Evolutionary conservation across 2,888 invertebrate species (phyloP).

Genomic region (Geophilus truncorum): DNA sequence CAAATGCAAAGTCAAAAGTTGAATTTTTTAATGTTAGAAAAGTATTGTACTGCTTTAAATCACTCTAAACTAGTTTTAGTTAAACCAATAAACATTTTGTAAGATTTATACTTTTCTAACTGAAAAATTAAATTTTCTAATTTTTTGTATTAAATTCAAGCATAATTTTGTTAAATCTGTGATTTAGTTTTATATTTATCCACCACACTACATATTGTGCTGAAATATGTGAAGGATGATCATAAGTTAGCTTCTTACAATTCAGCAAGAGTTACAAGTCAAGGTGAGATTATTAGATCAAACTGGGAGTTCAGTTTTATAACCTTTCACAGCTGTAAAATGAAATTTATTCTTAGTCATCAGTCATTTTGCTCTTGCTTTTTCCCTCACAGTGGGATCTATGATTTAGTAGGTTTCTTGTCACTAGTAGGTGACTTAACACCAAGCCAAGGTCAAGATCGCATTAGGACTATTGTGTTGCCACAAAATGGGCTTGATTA

Average conservation of each 20-base stretch:
- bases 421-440: not conserved
- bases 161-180: too few relatives aligned
- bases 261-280: not conserved
- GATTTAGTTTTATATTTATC: too few relatives aligned
- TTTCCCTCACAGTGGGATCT: not conserved
- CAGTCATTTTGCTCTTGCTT: not conserved
- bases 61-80: too few relatives aligned
- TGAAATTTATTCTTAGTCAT: not conserved
- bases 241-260: not conserved
- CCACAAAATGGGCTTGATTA: not conserved
- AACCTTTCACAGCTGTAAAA: conserved; percentile 4
- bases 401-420: not conserved
- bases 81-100: too few relatives aligned
- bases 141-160: too few relatives aligned
- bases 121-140: too few relatives aligned
- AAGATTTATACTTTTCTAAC: too few relatives aligned
- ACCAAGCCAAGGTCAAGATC: not conserved
- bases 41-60: too few relatives aligned
- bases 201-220: too few relatives aligned
- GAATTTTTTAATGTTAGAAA: too few relatives aligned
- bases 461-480: not conserved
- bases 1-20: too few relatives aligned
- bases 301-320: not conserved
- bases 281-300: not conserved
- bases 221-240: not conserved